A percentile compares a stretch with the other conserved stretches of the same genome.
These are phyloP conservation scores for Emydura subglobosa DNA, from an alignment of 2,113 vertebrate species.

Conservation along the genomic window DNA sequence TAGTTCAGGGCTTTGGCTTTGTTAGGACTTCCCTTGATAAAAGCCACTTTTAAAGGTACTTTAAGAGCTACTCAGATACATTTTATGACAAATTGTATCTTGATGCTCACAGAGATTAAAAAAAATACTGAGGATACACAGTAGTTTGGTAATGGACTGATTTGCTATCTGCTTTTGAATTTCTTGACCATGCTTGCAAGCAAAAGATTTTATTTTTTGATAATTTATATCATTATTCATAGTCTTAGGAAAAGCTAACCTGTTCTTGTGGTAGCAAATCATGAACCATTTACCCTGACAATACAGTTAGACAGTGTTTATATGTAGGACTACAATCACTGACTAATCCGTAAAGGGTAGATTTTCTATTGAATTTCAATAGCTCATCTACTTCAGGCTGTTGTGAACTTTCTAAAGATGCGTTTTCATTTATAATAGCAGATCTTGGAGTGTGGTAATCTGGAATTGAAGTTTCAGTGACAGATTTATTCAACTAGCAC, in stretches of 20 bases:
- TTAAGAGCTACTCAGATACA: background rate
- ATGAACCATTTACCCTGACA: conserved; percentile 76
- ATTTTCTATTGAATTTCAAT: conserved; percentile 78
- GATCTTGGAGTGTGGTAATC: conserved; percentile 73
- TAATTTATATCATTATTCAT: conserved; percentile 75
- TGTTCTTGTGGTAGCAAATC: conserved; percentile 74
- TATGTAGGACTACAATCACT: conserved; percentile 70
- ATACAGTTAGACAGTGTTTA: conserved; percentile 77
- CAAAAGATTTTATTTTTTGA: conserved; percentile 58
- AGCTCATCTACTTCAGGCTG: conserved; percentile 78
- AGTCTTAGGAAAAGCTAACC: conserved; percentile 66
- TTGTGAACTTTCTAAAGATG: conserved; percentile 80
- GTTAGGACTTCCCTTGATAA: conserved; percentile 12
- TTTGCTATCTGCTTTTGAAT: conserved; percentile 67
- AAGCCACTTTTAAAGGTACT: conserved; percentile 36
- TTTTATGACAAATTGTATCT: background rate
- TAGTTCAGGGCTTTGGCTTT: background rate
- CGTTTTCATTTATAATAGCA: conserved; percentile 79
- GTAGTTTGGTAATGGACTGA: conserved; percentile 54
- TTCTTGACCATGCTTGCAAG: conserved; percentile 53
- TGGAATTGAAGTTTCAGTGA: conserved; percentile 79
- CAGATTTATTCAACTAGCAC: conserved; percentile 78
- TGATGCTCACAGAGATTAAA: conserved; percentile 25
- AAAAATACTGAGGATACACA: conserved; percentile 41
- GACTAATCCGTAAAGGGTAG: conserved; percentile 76